Evolutionary conservation across 2,888 invertebrate genomes (phyloP).

Genomic region (Therioaphis trifolii): DNA sequence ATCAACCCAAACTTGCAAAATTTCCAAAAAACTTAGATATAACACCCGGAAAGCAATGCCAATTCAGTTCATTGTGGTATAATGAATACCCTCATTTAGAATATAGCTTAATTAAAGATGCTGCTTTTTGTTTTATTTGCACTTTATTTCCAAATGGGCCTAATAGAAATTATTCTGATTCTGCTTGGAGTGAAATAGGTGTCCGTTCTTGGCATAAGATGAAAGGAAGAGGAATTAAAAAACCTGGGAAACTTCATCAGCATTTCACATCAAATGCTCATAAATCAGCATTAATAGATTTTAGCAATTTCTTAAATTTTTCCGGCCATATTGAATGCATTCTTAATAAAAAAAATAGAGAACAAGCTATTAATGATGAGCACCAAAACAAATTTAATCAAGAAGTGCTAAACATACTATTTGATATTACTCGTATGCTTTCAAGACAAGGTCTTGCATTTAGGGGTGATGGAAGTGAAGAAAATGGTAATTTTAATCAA

Average conservation of each 20-base stretch:
- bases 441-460: background rate
- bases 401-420: background rate
- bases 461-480: background rate
- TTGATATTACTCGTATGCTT: background rate
- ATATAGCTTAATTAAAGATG: no score
- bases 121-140: no score
- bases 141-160: no score
- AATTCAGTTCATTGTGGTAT: no score
- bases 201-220: no score
- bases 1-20: no score
- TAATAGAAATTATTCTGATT: no score
- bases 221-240: no score
- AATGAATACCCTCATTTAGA: no score
- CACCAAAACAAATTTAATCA: background rate
- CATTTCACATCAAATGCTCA: background rate
- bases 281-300: constrained; percentile 16
- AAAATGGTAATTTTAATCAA: constrained; percentile 11
- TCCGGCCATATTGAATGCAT: background rate
- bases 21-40: no score
- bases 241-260: background rate
- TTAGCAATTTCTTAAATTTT: constrained; percentile 23
- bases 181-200: no score
- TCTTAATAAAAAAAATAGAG: background rate
- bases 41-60: no score
- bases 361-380: background rate